Base-by-base conservation (phyloP, 2,113 vertebrate species). In the Rallus limicola region DNA sequence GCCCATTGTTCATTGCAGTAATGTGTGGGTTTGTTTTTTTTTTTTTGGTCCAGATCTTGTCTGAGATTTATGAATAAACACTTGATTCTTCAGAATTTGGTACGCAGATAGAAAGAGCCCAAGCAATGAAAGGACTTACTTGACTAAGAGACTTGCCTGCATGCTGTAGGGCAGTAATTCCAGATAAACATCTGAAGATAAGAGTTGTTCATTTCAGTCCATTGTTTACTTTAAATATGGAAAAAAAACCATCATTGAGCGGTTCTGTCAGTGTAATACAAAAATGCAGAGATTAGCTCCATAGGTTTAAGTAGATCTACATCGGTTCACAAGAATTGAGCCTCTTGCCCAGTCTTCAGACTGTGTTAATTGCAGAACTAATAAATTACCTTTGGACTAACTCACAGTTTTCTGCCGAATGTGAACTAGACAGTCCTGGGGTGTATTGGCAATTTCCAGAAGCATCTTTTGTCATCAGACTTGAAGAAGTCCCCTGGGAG, bases 31-130 rank as follows among this genome's bases (percentile, higher is more conserved):
- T 9, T 20, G 48, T 17, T 46, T 46, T 40, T 14, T 38, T 7
- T 46, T 68, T 76, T 94, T 44, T 52, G 16, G 19, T 76, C n/a
- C 65, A 93, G 80, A 84, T 86, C 69, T 92, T 93, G 52, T 91
- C 74, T 92, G 44, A 76, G 58, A 82, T 84, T 96, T 91, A 79
- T 84, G 77, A 85, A 94, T 89, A 94, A 87, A 69, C 58, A 33
- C 64, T 91, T 89, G 65, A 71, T 86, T 94, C 77, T 94, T 86
- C 93, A 92, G 93, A 95, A 75, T 96, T 89, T 94, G 90, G 68
- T 74, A 82, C 64, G 69, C 64, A 93, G 67, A 92, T 78, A 95
- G 69, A 91, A 87, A 79, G 8, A 38, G 62, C 20, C 24, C 31
- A 33, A 74, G 71, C 89, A 90, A 79, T 70, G 44, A 78, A 95